A percentile compares a stretch with the other conserved stretches of the same genome.
Evolutionary conservation across 2,888 invertebrate species (phyloP).

Genomic region (Tuberolachnus salignus): DNA sequence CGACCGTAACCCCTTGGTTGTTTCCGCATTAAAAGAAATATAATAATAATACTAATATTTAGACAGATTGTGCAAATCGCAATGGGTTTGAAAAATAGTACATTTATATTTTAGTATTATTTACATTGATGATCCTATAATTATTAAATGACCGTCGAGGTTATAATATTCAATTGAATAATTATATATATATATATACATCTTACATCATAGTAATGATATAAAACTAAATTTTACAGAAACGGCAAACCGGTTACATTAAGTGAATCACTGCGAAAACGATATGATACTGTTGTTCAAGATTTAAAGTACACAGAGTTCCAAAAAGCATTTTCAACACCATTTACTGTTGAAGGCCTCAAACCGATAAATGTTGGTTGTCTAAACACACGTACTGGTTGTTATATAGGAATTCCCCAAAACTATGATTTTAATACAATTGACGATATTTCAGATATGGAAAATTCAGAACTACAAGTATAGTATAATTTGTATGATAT

Average conservation of each 20-base stretch:
- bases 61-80: too few relatives aligned
- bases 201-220: too few relatives aligned
- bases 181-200: too few relatives aligned
- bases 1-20: neutral
- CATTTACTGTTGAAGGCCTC: slow-evolving; percentile 75
- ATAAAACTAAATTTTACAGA: slow-evolving; percentile 53
- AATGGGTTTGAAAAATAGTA: too few relatives aligned
- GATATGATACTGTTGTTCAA: slow-evolving; percentile 43
- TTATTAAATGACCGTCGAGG: too few relatives aligned
- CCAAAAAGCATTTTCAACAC: slow-evolving; percentile 40
- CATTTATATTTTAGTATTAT: too few relatives aligned
- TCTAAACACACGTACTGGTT: slow-evolving; percentile 67
- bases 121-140: too few relatives aligned
- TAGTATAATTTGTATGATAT: neutral
- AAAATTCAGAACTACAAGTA: slow-evolving; percentile 24
- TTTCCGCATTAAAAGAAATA: too few relatives aligned
- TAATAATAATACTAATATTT: too few relatives aligned
- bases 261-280: slow-evolving; percentile 33
- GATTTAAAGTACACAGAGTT: slow-evolving; percentile 55
- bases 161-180: too few relatives aligned
- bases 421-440: slow-evolving; percentile 4
- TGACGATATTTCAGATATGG: neutral
- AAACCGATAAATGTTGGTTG: slow-evolving; percentile 75
- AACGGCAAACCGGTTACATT: slow-evolving; percentile 34
- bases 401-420: slow-evolving; percentile 75